Evolutionary conservation across 2,888 invertebrate genomes (phyloP).

Genomic region (Drosophila greeni): DNA sequence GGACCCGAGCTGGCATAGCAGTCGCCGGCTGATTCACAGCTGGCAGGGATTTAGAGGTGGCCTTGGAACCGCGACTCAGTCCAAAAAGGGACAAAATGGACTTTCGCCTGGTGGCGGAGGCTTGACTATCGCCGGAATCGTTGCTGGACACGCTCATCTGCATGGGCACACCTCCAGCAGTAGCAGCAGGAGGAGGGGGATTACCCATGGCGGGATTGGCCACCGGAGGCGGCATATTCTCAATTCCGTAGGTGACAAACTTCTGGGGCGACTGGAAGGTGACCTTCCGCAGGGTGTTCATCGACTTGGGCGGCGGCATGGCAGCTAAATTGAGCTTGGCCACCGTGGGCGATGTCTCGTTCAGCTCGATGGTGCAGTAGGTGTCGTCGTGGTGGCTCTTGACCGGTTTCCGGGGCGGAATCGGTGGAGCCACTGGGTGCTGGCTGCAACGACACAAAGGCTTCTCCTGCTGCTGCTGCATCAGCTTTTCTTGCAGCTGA

Average conservation of each 20-base stretch:
- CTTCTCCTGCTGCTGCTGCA: conserved; percentile 28
- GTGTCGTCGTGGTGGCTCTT: conserved; percentile 69
- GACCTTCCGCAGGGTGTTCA: conserved; percentile 63
- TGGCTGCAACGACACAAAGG: conserved; percentile 27
- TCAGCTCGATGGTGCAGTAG: conserved; percentile 76
- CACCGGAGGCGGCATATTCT: conserved; percentile 50
- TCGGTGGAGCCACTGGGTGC: conserved; percentile 39
- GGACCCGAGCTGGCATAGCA: conserved; percentile 14
- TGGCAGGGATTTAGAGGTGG: conserved; percentile 28
- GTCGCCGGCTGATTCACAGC: conserved; percentile 12
- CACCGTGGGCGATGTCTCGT: conserved; percentile 75
- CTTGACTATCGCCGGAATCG: conserved; percentile 70
- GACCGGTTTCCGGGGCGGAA: conserved; percentile 58
- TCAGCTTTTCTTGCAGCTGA: conserved; percentile 48
- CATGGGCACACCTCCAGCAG: conserved; percentile 38
- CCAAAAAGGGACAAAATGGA: conserved; percentile 75
- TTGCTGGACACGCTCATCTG: conserved; percentile 74
- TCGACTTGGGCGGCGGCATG: conserved; percentile 67
- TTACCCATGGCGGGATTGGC: neutral
- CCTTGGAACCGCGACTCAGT: conserved; percentile 61
- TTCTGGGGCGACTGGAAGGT: conserved; percentile 77
- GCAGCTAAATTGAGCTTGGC: conserved; percentile 75
- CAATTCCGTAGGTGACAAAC: conserved; percentile 68
- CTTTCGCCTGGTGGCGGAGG: conserved; percentile 69
- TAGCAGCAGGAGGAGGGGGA: conserved; percentile 4